These are phyloP conservation scores for Scopus umbretta DNA, from an alignment of 2,113 vertebrate genomes.

Conservation along the genomic window DNA sequence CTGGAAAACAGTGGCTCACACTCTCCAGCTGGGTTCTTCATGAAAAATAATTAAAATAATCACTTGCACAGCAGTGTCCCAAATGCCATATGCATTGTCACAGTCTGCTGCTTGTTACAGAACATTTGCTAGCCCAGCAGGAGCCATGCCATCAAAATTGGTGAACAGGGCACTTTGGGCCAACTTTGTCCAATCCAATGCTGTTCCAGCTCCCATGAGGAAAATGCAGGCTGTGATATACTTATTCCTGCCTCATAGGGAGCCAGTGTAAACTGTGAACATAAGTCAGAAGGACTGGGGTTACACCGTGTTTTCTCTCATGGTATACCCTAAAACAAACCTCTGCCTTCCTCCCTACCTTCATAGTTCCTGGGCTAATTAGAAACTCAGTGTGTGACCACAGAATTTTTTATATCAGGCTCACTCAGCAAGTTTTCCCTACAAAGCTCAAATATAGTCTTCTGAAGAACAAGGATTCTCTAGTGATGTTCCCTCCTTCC, in stretches of 20 bases:
- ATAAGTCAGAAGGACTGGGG: not conserved
- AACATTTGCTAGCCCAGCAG: constrained; percentile 33
- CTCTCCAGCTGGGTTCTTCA: not conserved
- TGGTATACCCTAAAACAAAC: not conserved
- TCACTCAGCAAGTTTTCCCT: not conserved
- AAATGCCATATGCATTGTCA: not conserved
- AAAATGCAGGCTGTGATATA: not conserved
- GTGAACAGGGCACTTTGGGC: not conserved
- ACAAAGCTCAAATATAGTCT: not conserved
- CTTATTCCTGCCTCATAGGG: not conserved
- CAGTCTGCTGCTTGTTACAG: not conserved
- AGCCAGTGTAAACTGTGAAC: not conserved
- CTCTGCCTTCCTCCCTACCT: not conserved
- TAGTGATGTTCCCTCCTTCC: not conserved
- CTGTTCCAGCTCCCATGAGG: not conserved
- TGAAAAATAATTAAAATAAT: not conserved
- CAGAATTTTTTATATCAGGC: not conserved
- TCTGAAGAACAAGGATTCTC: not conserved
- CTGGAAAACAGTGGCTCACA: not conserved
- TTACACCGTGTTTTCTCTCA: not conserved
- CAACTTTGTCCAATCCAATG: not conserved
- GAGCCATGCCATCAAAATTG: not conserved
- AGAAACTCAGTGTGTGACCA: not conserved
- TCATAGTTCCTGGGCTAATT: not conserved
- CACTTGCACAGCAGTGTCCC: constrained; percentile 5